These are phyloP conservation scores for Wiebesia pumilae DNA, from an alignment of 1,140 invertebrate species.

Conservation along the genomic window DNA sequence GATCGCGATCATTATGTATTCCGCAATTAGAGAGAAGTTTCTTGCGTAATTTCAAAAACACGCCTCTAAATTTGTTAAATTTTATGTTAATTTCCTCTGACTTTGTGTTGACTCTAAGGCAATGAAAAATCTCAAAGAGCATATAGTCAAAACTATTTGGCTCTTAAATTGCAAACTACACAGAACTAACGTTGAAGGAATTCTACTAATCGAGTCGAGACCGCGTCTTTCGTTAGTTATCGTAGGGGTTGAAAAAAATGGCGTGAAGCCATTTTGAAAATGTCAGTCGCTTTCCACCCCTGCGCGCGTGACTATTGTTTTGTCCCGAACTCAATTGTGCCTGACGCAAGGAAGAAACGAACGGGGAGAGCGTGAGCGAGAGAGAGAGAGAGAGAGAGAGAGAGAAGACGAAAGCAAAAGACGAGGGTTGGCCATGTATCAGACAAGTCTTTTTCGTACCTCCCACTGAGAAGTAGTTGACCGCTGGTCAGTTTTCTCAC, in stretches of 20 bases:
- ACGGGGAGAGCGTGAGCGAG: background rate
- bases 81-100: no score
- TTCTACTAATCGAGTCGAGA: slow-evolving; percentile 9
- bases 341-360: slow-evolving; percentile 44
- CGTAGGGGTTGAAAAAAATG: slow-evolving; percentile 58
- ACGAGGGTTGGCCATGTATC: slow-evolving; percentile 1
- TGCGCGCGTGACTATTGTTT: slow-evolving; percentile 41
- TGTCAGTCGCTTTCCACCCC: slow-evolving; percentile 61
- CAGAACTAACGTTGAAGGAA: background rate
- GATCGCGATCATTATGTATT: no score
- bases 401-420: background rate
- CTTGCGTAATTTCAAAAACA: no score
- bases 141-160: no score
- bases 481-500: slow-evolving; percentile 69
- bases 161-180: no score
- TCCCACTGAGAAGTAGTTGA: slow-evolving; percentile 69
- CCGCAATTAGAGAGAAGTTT: no score
- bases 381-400: background rate
- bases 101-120: no score
- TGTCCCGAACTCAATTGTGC: slow-evolving; percentile 61
- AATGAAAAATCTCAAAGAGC: no score
- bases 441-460: slow-evolving; percentile 50
- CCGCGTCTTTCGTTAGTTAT: background rate
- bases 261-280: slow-evolving; percentile 67
- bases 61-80: no score